Evolutionary conservation across 2,113 vertebrate species (phyloP), one percentile per base, ranked within the genome.

Genomic region (Calidris pugnax): DNA sequence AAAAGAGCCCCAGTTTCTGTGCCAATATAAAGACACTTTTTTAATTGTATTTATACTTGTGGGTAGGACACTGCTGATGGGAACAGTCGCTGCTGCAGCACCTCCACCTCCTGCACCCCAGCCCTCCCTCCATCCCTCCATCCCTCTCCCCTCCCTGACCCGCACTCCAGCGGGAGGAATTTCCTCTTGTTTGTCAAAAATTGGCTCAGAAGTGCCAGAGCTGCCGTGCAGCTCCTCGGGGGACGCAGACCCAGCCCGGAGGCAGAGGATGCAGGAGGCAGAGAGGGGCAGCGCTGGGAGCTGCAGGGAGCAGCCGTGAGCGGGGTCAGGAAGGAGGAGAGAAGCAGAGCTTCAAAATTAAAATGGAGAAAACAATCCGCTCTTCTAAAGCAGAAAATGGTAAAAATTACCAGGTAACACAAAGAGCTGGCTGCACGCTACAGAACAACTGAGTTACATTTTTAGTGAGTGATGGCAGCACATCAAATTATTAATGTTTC

Each of bases 191-290:
- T 74, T 14, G 17, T 41, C 82, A n/a, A 27, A 59, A 41, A 67
- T 22, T 23, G 53, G 15, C 82, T 30, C 33, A 16, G 66, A 9
- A 26, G 27, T 3, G 14, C 23, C 51, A 32, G 66, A 18, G 35
- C 43, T 56, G n/a, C 32, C 2, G 7, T 6, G 6, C 62, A 37
- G 11, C 37, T 62, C 47, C 75, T 55, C 10, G 2, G 62, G 47
- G 28, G 14, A 4, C 1, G 11, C 9, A 3, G n/a, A 14, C 9
- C 39, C 48, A 13, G 48, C 7, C 1, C 7, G 39, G 41, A n/a
- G 47, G 47, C 51, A n/a, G 60, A 12, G 14, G 59, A n/a, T 20
- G 16, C n/a, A 22, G 75, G 43, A n/a, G 15, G 24, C 41, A 69
- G 39, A 35, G 78, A 7, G 19, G 30, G 33, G 55, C 39, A 62